Conservation (phyloP, 1,140 invertebrate species). For the Sycobia sp. region DNA sequence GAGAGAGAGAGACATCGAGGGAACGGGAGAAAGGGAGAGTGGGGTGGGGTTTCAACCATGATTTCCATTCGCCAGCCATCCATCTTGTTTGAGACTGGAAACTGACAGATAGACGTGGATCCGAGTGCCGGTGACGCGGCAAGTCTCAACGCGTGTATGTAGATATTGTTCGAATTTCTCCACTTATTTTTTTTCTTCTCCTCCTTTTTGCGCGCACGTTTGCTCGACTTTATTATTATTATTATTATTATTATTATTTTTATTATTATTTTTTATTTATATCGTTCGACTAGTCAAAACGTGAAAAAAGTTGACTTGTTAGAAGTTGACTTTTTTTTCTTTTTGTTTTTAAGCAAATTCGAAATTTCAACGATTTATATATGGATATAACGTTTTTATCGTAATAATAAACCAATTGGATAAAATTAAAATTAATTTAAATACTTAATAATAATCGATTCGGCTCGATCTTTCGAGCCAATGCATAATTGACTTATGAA, state of each 20-base stretch:
- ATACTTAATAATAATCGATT: too few relatives aligned
- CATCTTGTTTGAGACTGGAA: conserved; percentile 65
- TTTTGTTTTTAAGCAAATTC: too few relatives aligned
- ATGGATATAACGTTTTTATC: too few relatives aligned
- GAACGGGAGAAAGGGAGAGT: conserved; percentile 33
- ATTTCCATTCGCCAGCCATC: conserved; percentile 63
- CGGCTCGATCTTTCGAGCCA: too few relatives aligned
- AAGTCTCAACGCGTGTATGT: conserved; percentile 49
- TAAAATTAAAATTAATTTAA: too few relatives aligned
- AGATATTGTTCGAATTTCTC: conserved; percentile 34
- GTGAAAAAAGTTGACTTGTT: not conserved
- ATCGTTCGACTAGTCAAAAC: too few relatives aligned
- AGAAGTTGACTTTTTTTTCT: too few relatives aligned
- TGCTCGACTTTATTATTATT: too few relatives aligned
- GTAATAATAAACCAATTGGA: too few relatives aligned
- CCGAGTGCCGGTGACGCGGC: conserved; percentile 62
- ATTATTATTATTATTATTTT: not conserved
- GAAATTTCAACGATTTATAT: too few relatives aligned
- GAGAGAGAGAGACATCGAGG: conserved; percentile 35
- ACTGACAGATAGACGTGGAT: conserved; percentile 64
- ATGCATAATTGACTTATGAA: too few relatives aligned
- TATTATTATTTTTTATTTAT: not conserved
- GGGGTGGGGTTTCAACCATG: conserved; percentile 34
- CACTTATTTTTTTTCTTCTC: conserved; percentile 27
- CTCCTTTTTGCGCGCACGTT: too few relatives aligned